Conservation (phyloP, 2,797 vertebrate species). For the Chloroceryle inda region DNA sequence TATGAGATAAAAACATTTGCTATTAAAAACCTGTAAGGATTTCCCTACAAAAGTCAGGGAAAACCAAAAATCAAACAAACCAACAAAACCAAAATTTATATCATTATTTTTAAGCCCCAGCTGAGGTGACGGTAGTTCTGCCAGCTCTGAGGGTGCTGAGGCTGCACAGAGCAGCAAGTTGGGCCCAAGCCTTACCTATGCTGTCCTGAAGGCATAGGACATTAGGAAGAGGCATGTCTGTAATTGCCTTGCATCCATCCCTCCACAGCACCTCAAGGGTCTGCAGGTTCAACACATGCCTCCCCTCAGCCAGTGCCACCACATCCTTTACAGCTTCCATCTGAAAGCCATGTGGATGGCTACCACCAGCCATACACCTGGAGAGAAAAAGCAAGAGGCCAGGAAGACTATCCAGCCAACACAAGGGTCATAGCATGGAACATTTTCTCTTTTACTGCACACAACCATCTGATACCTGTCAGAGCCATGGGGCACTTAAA, state of each 20-base stretch:
- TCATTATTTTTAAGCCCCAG: fast-evolving
- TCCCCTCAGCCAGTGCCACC: fast-evolving
- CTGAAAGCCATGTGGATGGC: neutral
- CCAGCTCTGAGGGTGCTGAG: fast-evolving
- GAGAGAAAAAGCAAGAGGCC: fast-evolving
- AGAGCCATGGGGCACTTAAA: neutral
- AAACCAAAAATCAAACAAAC: too few species aligned
- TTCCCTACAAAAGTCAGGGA: neutral
- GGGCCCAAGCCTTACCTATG: fast-evolving
- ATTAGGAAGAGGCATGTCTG: neutral
- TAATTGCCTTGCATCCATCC: too few species aligned
- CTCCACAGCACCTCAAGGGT: fast-evolving
- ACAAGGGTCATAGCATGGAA: fast-evolving
- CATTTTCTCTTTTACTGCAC: neutral
- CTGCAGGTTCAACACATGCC: fast-evolving
- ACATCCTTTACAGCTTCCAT: fast-evolving
- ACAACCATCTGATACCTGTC: neutral
- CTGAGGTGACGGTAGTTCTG: fast-evolving
- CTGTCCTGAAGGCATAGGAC: fast-evolving
- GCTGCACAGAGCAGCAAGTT: fast-evolving
- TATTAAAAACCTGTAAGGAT: neutral
- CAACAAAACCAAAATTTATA: too few species aligned
- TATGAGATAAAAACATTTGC: neutral
- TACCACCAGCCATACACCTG: fast-evolving
- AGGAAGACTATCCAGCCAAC: fast-evolving